Evolutionary conservation across 1,140 invertebrate species (phyloP).

Genomic region (Radopholus similis): DNA sequence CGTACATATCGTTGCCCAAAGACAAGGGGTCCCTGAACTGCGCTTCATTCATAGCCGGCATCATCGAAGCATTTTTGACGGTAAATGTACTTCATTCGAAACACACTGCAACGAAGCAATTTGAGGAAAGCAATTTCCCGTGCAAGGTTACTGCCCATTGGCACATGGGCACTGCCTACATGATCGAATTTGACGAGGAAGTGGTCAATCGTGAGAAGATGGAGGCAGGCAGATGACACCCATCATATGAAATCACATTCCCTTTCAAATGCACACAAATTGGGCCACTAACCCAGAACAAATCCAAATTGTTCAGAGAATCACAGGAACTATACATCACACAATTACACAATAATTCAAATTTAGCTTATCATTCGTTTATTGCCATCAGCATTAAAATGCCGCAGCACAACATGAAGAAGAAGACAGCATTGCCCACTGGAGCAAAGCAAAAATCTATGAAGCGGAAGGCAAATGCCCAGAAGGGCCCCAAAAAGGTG

Average conservation of each 20-base stretch:
- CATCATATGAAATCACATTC: neutral
- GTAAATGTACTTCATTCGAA: conserved; percentile 63
- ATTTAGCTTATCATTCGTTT: neutral
- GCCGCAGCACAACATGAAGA: conserved; percentile 46
- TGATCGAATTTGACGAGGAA: conserved; percentile 94
- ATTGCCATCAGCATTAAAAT: conserved; percentile 5
- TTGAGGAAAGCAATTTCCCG: conserved; percentile 58
- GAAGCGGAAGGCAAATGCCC: conserved; percentile 13
- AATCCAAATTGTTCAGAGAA: no score
- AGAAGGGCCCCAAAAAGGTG: conserved; percentile 32
- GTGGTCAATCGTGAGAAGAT: conserved; percentile 83
- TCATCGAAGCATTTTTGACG: conserved; percentile 89
- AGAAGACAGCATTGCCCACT: conserved; percentile 37
- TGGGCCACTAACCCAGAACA: no score
- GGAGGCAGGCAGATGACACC: neutral
- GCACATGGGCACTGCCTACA: conserved; percentile 98
- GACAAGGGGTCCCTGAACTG: conserved; percentile 95
- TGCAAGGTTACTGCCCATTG: conserved; percentile 71
- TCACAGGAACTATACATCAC: no score
- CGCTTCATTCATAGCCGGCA: conserved; percentile 95
- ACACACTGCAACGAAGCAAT: neutral
- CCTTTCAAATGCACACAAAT: neutral
- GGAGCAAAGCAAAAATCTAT: conserved; percentile 42
- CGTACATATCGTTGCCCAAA: conserved; percentile 93
- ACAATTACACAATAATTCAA: no score